A percentile compares a stretch with the other conserved stretches of the same genome.
These are phyloP conservation scores for Cephonodes hylas DNA, from an alignment of 2,888 invertebrate genomes.

Conservation along the genomic window DNA sequence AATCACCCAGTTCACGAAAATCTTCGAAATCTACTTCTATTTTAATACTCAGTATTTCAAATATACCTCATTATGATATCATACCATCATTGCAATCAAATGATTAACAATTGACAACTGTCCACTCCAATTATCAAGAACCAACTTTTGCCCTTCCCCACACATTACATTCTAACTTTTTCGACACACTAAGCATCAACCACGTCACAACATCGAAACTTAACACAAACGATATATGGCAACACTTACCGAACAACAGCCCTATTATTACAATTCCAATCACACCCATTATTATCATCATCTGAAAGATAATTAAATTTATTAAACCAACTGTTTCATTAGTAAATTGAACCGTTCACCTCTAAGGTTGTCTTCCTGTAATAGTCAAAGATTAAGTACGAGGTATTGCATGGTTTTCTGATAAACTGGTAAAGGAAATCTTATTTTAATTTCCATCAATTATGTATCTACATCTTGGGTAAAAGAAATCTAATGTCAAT, in stretches of 20 bases:
- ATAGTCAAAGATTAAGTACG: neutral
- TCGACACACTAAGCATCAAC: constrained; percentile 24
- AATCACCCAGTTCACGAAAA: neutral
- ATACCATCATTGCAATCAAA: neutral
- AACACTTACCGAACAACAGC: constrained; percentile 92
- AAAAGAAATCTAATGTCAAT: too few species aligned
- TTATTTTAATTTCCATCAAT: neutral
- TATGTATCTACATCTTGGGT: too few species aligned
- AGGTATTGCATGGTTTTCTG: neutral
- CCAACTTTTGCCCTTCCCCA: neutral
- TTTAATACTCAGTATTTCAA: too few species aligned
- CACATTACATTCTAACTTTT: constrained; percentile 9
- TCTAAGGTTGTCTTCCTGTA: neutral
- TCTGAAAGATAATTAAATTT: constrained; percentile 74
- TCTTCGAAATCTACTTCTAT: neutral
- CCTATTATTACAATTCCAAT: constrained; percentile 91
- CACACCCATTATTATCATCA: constrained; percentile 95
- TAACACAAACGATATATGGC: constrained; percentile 9
- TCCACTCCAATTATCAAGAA: neutral
- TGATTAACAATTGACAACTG: too few species aligned
- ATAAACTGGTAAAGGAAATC: neutral
- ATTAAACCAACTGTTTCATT: neutral
- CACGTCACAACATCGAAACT: constrained; percentile 43
- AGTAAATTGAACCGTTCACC: neutral
- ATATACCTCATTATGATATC: too few species aligned